A percentile compares a stretch with the other conserved stretches of the same genome.
Conservation (phyloP, 1,140 invertebrate genomes). For the Lycorma delicatula region DNA sequence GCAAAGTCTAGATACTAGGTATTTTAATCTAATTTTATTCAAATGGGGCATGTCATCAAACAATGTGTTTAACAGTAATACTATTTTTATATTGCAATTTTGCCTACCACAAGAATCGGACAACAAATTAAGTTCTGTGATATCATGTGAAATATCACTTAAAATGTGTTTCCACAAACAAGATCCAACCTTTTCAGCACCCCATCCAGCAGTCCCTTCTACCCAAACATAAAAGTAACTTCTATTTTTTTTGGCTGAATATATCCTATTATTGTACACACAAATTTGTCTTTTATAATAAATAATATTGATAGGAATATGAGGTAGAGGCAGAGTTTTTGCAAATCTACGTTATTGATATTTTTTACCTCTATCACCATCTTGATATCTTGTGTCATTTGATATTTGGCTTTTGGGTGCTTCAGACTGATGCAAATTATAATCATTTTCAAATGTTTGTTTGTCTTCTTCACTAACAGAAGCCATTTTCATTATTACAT, state of each 20-base stretch:
- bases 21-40: conserved; percentile 30
- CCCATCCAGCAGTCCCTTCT: conserved; percentile 31
- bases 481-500: no score
- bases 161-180: conserved; percentile 32
- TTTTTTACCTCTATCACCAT: no score
- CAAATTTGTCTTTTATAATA: conserved; percentile 35
- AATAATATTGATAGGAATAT: conserved; percentile 30
- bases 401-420: no score
- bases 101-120: conserved; percentile 35
- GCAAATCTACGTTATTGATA: no score
- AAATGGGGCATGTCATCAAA: conserved; percentile 24
- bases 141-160: conserved; percentile 18
- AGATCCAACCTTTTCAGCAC: conserved; percentile 34
- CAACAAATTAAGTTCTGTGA: conserved; percentile 34
- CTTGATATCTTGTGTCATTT: no score
- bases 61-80: conserved; percentile 30
- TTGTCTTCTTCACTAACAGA: no score
- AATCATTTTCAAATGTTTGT: no score
- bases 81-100: conserved; percentile 23
- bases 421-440: no score
- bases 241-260: conserved; percentile 23
- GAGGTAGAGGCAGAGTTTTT: conserved; percentile 21
- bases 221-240: conserved; percentile 32
- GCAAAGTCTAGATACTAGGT: conserved; percentile 32
- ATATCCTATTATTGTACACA: conserved; percentile 23